Evolutionary conservation across 1,140 invertebrate species (phyloP), one percentile per base, ranked within the genome.

Genomic region (Leguminivora glycinivorella): DNA sequence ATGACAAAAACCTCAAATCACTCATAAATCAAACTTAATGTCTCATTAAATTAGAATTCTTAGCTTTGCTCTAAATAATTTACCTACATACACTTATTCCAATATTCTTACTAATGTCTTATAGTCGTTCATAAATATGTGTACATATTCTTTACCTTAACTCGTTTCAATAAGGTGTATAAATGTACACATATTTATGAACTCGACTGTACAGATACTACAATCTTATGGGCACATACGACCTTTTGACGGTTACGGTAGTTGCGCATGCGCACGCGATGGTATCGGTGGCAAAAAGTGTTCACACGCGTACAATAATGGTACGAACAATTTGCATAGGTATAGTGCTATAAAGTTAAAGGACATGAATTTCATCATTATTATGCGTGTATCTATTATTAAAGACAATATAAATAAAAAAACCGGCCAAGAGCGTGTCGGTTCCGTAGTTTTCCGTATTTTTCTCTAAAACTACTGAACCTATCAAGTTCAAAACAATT

Each of bases 31-130:
- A 63, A 63, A 29, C 1, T 29, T 26, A 31, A 31, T 31, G 9
- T 52, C 58, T 63, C 14, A 34, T 63, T 63, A 31, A 9, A 7
- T 52, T 7, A 17, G 26, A 63, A 63, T 63, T 63, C 29, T 63
- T 12, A 58, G n/a, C n/a, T 17, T 63, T 63, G 7, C 25, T 63
- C 58, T 2, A 63, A 63, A 63, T 60, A 60, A 60, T 63, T 29
- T 63, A 63, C 58, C 26, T 34, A 29, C 58, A 63, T 31, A 29
- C 56, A 63, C 6, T 31, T n/a, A 10, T 4, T 58, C 26, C 7
- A 22, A 22, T 52, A 52, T 52, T 52, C 17, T n/a, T n/a, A 19
- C 4, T 22, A 52, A 52, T 22, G 19, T 52, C 47, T n/a, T n/a
- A n/a, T n/a, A n/a, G n/a, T n/a, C n/a, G n/a, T n/a, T n/a, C n/a